phyloP scores from a whole-genome alignment of 2,888 invertebrate genomes.

The Erebia epiphron region DNA sequence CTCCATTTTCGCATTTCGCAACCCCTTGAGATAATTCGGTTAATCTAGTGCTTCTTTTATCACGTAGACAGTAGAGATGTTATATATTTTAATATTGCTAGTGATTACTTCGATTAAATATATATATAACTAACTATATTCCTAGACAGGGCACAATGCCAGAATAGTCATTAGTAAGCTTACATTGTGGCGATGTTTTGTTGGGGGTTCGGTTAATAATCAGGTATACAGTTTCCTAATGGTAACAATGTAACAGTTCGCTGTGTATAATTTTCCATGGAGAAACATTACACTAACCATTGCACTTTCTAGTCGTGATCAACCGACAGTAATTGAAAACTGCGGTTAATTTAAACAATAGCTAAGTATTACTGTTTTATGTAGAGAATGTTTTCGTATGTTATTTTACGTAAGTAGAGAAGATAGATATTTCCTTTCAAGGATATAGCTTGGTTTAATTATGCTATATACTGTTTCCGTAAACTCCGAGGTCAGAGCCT shows the following conservation, averaged over 20 bases:
- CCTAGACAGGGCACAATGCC: background rate
- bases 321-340: constrained; percentile 34
- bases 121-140: no score
- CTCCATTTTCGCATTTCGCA: no score
- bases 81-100: no score
- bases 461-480: no score
- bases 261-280: constrained; percentile 29
- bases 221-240: constrained; percentile 6
- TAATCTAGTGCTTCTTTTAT: no score
- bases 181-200: background rate
- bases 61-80: no score
- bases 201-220: background rate
- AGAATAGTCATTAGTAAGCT: background rate
- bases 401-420: background rate
- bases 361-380: background rate
- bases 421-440: no score
- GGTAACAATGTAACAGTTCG: constrained; percentile 20
- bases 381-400: background rate
- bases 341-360: constrained; percentile 29
- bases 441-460: no score
- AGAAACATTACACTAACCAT: constrained; percentile 24
- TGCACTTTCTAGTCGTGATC: constrained; percentile 38
- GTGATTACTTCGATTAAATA: no score
- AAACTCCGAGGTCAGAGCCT: no score
- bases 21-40: no score